Evolutionary conservation across 2,888 invertebrate genomes (phyloP).

Genomic region (Agrotis segetum): DNA sequence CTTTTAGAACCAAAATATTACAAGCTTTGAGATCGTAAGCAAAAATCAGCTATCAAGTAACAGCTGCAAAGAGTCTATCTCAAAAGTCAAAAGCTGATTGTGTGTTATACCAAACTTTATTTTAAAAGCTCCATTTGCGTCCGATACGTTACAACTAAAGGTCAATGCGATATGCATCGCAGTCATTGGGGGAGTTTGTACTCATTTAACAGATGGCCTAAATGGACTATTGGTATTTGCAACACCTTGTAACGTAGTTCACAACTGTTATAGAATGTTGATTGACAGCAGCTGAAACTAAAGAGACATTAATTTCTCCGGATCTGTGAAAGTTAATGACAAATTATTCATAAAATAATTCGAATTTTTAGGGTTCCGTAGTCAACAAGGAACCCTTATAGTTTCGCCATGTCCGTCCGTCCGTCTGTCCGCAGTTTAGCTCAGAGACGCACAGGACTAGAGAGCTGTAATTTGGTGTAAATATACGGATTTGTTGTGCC

Average conservation of each 20-base stretch:
- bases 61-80: neutral
- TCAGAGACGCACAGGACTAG: too few species aligned
- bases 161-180: conserved; percentile 1
- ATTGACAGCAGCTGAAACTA: conserved; percentile 6
- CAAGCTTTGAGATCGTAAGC: neutral
- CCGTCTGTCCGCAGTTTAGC: too few species aligned
- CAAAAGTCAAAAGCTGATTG: neutral
- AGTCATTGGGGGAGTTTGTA: neutral
- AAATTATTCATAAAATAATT: conserved; percentile 5
- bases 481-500: too few species aligned
- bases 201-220: conserved; percentile 24
- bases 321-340: conserved; percentile 12
- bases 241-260: neutral
- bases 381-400: too few species aligned
- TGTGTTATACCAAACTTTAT: neutral
- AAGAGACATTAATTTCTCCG: neutral
- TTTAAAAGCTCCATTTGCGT: conserved; percentile 2
- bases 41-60: too few species aligned
- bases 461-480: too few species aligned
- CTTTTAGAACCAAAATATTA: neutral
- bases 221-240: conserved; percentile 8
- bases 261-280: conserved; percentile 1
- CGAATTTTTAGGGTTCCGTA: too few species aligned
- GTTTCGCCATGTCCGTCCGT: too few species aligned
- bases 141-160: conserved; percentile 12